Evolutionary conservation across 1,140 invertebrate species (phyloP).

Genomic region (Campodea augens): DNA sequence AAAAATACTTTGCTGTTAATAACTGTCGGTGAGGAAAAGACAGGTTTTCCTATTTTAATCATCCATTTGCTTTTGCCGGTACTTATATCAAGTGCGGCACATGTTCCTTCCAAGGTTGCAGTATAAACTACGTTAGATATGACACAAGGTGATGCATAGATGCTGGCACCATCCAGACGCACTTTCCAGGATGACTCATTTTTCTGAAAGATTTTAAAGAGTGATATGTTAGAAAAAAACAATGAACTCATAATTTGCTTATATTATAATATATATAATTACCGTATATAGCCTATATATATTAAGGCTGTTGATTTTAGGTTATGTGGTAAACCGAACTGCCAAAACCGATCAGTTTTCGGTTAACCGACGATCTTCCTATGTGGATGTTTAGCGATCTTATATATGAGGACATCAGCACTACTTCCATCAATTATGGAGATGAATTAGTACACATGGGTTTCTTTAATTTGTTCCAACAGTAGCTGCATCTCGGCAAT

Average conservation of each 20-base stretch:
- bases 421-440: no score
- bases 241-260: background rate
- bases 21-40: conserved; percentile 38
- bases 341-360: no score
- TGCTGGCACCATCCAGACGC: conserved; percentile 27
- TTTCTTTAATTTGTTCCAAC: no score
- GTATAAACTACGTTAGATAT: conserved; percentile 27
- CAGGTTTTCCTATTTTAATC: conserved; percentile 29
- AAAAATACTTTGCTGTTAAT: conserved; percentile 30
- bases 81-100: conserved; percentile 27
- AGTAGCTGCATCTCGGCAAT: no score
- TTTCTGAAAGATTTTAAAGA: conserved; percentile 19
- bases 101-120: conserved; percentile 35
- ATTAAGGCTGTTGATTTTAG: no score
- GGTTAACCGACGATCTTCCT: no score
- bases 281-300: background rate
- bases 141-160: conserved; percentile 38
- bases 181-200: conserved; percentile 27
- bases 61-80: conserved; percentile 30
- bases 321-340: no score
- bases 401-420: no score
- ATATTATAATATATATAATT: background rate
- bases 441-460: no score
- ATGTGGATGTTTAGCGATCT: no score
- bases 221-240: no score